Base-by-base conservation (phyloP, 1,140 invertebrate species). In the Prorops nasuta region DNA sequence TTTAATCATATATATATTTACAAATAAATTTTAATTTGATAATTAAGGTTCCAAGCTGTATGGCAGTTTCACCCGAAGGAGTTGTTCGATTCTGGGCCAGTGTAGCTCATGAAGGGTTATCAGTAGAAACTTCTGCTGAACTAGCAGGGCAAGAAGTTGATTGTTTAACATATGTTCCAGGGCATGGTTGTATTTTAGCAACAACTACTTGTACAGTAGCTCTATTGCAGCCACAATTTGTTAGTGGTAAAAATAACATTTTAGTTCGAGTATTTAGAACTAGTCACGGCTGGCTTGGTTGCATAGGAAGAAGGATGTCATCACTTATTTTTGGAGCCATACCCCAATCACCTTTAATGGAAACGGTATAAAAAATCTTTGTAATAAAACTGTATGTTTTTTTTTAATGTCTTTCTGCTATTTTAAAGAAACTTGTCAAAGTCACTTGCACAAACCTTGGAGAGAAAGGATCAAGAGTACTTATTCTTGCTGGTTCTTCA, bases 41-140 rank as follows among this genome's bases (percentile, higher is more conserved):
- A 15, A 32, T 42, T 21, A 38, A 84, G 81, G 83, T 87, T 55
- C 89, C 93, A 19, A 88, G 90, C 8, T 95, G 92, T 64, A 86
- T 97, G 57, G 93, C 93, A 31, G 91, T 95, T 0, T 96, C 93
- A 9, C 93, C 94, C 18, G 94, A 96, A 71, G 95, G 94, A n/a
- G 80, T 87, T 24, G 86, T 94, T 2, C 81, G 93, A 12, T 97
- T 91, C 71, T 98, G 95, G 95, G 81, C 90, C 0, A 92, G 87
- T 20, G 86, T 97, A 32, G 87, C 90, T 0, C 92, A 96, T 63
- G 92, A 95, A 65, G 86, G 87, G 3, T 85, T 86, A 7, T 93
- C 88, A n/a, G 81, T 88, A 10, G 93, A 96, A 74, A 84, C 88
- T 18, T 88, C 83, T 56, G 87, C 90, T 3, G 92, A 96, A 61